A percentile compares a stretch with the other conserved stretches of the same genome.
Conservation (phyloP, 2,113 vertebrate genomes). For the Sinocyclocheilus grahami region DNA sequence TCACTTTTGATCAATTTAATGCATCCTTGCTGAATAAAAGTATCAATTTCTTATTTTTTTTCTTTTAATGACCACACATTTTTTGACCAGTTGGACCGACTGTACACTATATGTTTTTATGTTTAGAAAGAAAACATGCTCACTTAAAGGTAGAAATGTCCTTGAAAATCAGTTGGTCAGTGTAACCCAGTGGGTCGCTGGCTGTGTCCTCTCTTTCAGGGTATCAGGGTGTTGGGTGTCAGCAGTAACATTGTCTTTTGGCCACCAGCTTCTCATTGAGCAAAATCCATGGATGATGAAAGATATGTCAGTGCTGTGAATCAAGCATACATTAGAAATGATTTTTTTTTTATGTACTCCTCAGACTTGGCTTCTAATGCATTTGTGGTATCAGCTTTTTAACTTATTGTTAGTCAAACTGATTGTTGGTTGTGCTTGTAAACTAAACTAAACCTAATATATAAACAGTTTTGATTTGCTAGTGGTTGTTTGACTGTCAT, state of each 20-base stretch:
- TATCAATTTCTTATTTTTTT: no score
- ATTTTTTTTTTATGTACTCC: not conserved
- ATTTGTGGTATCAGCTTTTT: not conserved
- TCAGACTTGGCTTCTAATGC: not conserved
- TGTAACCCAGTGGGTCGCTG: not conserved
- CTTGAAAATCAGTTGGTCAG: not conserved
- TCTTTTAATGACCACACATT: not conserved
- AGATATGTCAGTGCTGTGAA: conserved; percentile 20
- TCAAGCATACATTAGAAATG: not conserved
- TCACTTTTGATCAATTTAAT: not conserved
- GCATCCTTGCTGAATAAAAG: not conserved
- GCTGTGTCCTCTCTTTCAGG: conserved; percentile 65
- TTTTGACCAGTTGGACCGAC: not conserved
- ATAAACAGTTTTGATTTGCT: not conserved
- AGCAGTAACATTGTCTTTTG: conserved; percentile 77
- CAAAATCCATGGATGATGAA: conserved; percentile 61
- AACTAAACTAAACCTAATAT: not conserved
- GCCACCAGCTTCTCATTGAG: conserved; percentile 66
- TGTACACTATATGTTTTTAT: not conserved
- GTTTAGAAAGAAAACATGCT: not conserved
- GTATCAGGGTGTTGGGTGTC: conserved; percentile 63
- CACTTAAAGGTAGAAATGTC: not conserved
- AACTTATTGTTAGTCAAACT: not conserved
- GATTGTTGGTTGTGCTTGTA: not conserved
- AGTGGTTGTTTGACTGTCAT: not conserved